Evolutionary conservation across 2,797 vertebrate species (phyloP), one percentile per base, ranked within the genome.

Genomic region (Rhadinocentrus ornatus): DNA sequence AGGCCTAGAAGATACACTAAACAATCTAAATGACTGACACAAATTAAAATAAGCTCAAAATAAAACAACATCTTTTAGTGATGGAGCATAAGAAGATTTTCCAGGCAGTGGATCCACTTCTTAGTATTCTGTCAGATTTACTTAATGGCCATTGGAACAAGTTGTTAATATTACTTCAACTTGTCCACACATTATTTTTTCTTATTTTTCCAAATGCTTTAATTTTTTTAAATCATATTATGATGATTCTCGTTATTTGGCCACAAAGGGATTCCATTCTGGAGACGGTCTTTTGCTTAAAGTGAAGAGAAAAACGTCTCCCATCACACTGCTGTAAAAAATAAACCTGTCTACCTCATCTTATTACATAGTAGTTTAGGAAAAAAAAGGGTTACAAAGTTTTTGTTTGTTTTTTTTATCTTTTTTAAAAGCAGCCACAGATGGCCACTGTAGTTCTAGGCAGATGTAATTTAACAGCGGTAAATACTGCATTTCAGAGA

Each of bases 11-110:
- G 61, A 83, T 65, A 48, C 69, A 56, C 62, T 60, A 63, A 86
- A 85, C 76, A 83, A 72, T 85, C 53, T 55, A 52, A 57, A 56
- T 71, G 68, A 76, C 53, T 61, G 74, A 87, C 63, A 26, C 26
- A 29, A 77, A 64, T 77, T 78, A 60, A 87, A 82, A 83, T 59
- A 78, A 84, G 55, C 71, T 50, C 57, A 0, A 32, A 72, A 29
- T 55, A 50, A 44, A 75, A 77, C 55, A 75, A 58, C 61, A 62
- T 73, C 29, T 66, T 6, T 20, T 58, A 11, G 57, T 39, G 53
- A 69, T 44, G 46, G 69, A 55, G 39, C 53, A 41, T 78, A 74
- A 63, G 74, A 84, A 77, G 37, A 60, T 70, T 61, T 60, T 57
- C 62, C 27, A 48, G 57, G 26, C 31, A 58, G 11, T 6, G 2